Evolutionary conservation across 2,888 invertebrate species (phyloP).

Genomic region (Bellardia pandia): DNA sequence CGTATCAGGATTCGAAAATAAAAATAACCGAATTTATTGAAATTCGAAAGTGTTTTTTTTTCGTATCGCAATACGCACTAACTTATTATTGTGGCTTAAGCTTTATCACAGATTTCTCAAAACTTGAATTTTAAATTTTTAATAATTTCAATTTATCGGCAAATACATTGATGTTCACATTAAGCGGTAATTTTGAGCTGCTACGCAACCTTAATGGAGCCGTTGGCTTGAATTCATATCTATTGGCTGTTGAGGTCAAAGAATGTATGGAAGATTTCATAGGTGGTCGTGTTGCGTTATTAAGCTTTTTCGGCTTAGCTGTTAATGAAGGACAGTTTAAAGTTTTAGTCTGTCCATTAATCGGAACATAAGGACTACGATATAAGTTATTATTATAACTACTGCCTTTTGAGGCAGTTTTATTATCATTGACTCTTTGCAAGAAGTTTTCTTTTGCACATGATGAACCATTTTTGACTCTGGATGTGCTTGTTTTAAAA

Average conservation of each 20-base stretch:
- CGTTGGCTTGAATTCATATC: neutral
- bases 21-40: too few relatives aligned
- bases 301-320: constrained; percentile 13
- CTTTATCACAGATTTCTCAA: neutral
- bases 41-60: too few relatives aligned
- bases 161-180: constrained; percentile 79
- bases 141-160: constrained; percentile 76
- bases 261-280: constrained; percentile 58
- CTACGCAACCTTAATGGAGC: neutral
- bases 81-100: too few relatives aligned
- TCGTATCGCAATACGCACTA: too few relatives aligned
- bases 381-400: constrained; percentile 21
- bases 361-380: neutral
- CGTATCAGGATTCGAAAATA: too few relatives aligned
- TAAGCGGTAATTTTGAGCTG: constrained; percentile 70
- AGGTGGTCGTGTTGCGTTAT: constrained; percentile 5
- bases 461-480: neutral
- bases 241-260: neutral
- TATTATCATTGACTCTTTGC: neutral
- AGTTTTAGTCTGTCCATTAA: neutral
- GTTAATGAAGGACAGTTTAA: neutral
- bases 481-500: neutral
- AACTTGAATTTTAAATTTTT: constrained; percentile 43
- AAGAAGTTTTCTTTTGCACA: neutral
- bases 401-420: neutral